A percentile compares a stretch with the other conserved stretches of the same genome.
Conservation (phyloP, 1,140 invertebrate genomes). For the Sycophaga agraensis region DNA sequence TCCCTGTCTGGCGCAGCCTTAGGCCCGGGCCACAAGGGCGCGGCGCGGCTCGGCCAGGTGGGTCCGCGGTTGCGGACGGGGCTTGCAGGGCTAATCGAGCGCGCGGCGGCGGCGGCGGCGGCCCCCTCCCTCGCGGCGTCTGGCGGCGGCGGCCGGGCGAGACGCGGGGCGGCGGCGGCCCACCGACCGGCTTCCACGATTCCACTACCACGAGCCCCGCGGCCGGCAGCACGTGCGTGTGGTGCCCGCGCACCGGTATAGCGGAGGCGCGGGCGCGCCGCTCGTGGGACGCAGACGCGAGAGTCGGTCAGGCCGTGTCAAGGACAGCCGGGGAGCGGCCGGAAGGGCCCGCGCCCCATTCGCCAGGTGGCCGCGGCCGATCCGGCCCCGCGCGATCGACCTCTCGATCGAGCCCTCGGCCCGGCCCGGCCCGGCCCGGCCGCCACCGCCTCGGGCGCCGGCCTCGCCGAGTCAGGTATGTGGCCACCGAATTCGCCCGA, state of each 20-base stretch:
- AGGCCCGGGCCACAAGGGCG: background rate
- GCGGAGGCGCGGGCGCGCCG: background rate
- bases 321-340: constrained; percentile 47
- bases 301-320: constrained; percentile 39
- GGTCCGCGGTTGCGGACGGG: too few relatives aligned
- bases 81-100: too few relatives aligned
- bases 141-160: too few relatives aligned
- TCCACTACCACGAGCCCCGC: background rate
- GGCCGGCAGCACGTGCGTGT: constrained; percentile 1
- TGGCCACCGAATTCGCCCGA: too few relatives aligned
- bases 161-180: background rate
- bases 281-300: background rate
- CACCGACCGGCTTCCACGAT: constrained; percentile 33
- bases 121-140: background rate
- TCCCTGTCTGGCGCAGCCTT: background rate
- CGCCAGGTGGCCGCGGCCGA: too few relatives aligned
- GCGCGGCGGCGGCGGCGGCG: too few relatives aligned
- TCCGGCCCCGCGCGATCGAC: background rate
- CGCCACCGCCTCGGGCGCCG: background rate
- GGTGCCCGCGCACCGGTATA: constrained; percentile 1
- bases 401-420: background rate
- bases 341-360: too few relatives aligned
- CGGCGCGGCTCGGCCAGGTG: too few relatives aligned
- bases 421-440: background rate
- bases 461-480: too few relatives aligned